These are phyloP conservation scores for Rotaria magnacalcarata DNA, from an alignment of 2,888 invertebrate genomes.

Conservation along the genomic window DNA sequence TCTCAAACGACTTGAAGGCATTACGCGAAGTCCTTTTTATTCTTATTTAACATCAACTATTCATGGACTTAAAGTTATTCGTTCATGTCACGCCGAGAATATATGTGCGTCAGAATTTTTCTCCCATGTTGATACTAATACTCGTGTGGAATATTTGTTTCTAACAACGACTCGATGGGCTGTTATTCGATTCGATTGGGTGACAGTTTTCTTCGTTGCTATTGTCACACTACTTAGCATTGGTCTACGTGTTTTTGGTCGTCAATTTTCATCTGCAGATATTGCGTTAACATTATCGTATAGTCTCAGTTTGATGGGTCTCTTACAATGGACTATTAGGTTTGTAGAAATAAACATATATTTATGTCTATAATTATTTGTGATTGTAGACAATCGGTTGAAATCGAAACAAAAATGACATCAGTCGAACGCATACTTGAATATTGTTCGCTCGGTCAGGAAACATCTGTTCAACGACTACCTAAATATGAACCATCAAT, in stretches of 20 bases:
- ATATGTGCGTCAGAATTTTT: constrained; percentile 59
- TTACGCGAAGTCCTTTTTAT: background rate
- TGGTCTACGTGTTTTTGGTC: constrained; percentile 59
- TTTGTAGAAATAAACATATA: constrained; percentile 62
- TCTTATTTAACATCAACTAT: background rate
- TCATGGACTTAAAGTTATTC: background rate
- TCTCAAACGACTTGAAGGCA: background rate
- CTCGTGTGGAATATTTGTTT: constrained; percentile 84
- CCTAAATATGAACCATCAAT: constrained; percentile 53
- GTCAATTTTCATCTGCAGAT: background rate
- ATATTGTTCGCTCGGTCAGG: constrained; percentile 69
- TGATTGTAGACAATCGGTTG: constrained; percentile 74
- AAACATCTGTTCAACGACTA: constrained; percentile 3
- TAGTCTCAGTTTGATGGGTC: constrained; percentile 66
- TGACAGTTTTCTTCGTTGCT: constrained; percentile 79
- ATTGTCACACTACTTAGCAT: constrained; percentile 63
- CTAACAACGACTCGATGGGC: constrained; percentile 84
- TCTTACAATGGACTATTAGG: constrained; percentile 68
- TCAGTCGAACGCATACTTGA: constrained; percentile 77
- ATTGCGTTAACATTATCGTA: constrained; percentile 54
- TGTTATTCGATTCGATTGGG: constrained; percentile 82
- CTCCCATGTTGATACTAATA: constrained; percentile 67
- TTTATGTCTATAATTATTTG: constrained; percentile 52
- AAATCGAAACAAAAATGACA: constrained; percentile 63
- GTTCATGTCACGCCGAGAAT: background rate